phyloP scores from a whole-genome alignment of 2,797 vertebrate species.

The Fringilla coelebs region DNA sequence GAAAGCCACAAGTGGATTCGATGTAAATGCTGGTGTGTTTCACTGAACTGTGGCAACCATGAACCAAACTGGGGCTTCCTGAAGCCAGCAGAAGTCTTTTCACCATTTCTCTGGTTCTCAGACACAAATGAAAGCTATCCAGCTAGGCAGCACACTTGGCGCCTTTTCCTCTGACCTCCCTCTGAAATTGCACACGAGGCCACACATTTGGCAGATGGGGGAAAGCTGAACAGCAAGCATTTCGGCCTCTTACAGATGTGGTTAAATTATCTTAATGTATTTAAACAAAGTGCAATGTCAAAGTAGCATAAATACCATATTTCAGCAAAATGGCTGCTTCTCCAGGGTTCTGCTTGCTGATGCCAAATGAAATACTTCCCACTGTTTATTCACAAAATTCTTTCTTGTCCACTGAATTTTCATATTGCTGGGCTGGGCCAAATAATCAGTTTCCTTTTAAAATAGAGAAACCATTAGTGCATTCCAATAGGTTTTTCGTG shows the following conservation, averaged over 20 bases:
- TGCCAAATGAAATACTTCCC: constrained; percentile 56
- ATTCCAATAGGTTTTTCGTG: constrained; percentile 23
- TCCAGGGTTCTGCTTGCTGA: background rate
- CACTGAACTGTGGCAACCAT: background rate
- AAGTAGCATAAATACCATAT: constrained; percentile 57
- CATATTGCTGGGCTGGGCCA: constrained; percentile 4
- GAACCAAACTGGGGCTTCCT: background rate
- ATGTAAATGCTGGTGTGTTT: background rate
- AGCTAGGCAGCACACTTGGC: background rate
- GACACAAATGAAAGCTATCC: background rate
- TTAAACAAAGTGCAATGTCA: constrained; percentile 48
- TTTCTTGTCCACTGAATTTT: constrained; percentile 52
- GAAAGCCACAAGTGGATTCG: background rate
- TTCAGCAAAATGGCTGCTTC: constrained; percentile 46
- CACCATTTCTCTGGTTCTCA: background rate
- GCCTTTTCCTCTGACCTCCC: background rate
- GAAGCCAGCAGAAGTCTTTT: background rate
- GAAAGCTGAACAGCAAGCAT: background rate
- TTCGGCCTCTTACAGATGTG: constrained; percentile 26
- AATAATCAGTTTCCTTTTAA: constrained; percentile 38
- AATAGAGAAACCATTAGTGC: constrained; percentile 6
- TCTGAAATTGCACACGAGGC: background rate
- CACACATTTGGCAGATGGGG: background rate
- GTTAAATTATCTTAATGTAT: constrained; percentile 49
- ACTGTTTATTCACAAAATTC: constrained; percentile 59